Conservation (phyloP, 2,888 invertebrate genomes). For the Polydrusus cervinus region DNA sequence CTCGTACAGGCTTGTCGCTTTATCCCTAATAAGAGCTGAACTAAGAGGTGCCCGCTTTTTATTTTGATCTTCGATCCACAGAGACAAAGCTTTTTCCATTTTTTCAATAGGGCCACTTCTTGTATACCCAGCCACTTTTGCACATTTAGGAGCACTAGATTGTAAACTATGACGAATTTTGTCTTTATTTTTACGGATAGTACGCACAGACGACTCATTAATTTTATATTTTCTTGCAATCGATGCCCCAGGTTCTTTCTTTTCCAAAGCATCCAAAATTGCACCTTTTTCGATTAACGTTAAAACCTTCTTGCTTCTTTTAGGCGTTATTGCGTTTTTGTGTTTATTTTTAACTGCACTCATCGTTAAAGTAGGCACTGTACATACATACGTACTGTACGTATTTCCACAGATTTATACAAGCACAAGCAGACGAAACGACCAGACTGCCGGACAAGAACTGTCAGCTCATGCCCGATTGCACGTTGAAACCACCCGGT, state of each 20-base stretch:
- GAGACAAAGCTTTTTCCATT: slow-evolving; percentile 38
- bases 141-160: slow-evolving; percentile 38
- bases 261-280: slow-evolving; percentile 31
- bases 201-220: slow-evolving; percentile 38
- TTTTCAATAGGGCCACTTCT: slow-evolving; percentile 34
- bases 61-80: slow-evolving; percentile 40
- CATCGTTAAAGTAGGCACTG: too few relatives aligned
- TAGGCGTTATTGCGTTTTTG: slow-evolving; percentile 32
- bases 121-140: slow-evolving; percentile 33
- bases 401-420: too few relatives aligned
- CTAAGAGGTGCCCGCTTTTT: slow-evolving; percentile 27
- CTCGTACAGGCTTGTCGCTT: slow-evolving; percentile 30
- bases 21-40: slow-evolving; percentile 33
- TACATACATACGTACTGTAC: neutral
- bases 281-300: slow-evolving; percentile 29
- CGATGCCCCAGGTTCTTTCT: slow-evolving; percentile 12
- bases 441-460: too few relatives aligned
- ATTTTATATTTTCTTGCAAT: slow-evolving; percentile 22
- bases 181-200: slow-evolving; percentile 37
- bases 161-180: slow-evolving; percentile 36
- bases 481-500: too few relatives aligned
- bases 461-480: too few relatives aligned
- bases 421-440: too few relatives aligned
- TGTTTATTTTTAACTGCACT: neutral
- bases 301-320: slow-evolving; percentile 28